These are phyloP conservation scores for Corynorhinus townsendii DNA, from an alignment of 2,113 vertebrate genomes.

Conservation along the genomic window DNA sequence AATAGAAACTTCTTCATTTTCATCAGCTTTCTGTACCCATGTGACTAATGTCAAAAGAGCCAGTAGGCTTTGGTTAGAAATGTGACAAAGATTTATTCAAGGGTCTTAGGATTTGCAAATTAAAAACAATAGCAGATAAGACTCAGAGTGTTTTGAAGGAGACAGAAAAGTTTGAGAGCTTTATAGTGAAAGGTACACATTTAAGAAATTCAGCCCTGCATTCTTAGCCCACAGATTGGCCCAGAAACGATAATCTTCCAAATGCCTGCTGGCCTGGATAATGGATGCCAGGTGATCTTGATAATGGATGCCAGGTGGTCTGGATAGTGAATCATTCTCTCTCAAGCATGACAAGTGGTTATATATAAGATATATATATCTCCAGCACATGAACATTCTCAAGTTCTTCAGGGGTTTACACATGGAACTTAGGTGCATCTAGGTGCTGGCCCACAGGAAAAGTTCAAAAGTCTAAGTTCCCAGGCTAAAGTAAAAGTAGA, in stretches of 20 bases:
- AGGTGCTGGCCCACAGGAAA: background rate
- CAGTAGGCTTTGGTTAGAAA: background rate
- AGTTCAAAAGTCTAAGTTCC: background rate
- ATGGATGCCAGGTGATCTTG: background rate
- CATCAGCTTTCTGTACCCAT: slow-evolving; percentile 10
- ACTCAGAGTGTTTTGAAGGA: background rate
- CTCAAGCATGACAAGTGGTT: background rate
- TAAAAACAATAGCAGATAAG: background rate
- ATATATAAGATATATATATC: background rate
- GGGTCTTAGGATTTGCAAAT: background rate
- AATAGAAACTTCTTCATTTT: background rate
- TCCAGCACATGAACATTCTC: background rate
- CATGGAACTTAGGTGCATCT: background rate
- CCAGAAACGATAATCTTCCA: background rate
- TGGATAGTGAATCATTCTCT: background rate
- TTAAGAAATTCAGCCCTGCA: background rate
- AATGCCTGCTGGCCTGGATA: background rate
- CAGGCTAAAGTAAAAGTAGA: background rate
- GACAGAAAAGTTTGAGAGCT: background rate
- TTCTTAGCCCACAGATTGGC: background rate
- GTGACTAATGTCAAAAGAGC: background rate
- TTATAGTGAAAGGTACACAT: background rate
- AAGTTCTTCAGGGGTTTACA: background rate
- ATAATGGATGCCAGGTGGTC: background rate
- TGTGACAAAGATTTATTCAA: background rate